Percentiles rank a stretch among this genome's conserved stretches.
phyloP scores from a whole-genome alignment of 1,140 invertebrate species.

The Drusus annulatus region DNA sequence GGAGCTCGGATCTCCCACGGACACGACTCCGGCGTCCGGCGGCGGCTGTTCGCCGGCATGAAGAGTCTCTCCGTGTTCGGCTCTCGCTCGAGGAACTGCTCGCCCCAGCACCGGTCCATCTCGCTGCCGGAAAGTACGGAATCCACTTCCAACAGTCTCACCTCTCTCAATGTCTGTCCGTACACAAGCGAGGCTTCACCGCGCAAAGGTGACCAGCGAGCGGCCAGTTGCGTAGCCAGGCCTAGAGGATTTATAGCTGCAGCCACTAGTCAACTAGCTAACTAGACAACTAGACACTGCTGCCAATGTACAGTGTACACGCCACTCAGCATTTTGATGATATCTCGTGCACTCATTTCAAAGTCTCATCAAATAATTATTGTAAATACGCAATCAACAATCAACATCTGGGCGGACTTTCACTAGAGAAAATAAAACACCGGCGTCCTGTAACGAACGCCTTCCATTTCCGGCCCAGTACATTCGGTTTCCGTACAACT shows the following conservation, averaged over 20 bases:
- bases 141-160: slow-evolving; percentile 54
- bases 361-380: background rate
- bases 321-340: slow-evolving; percentile 1
- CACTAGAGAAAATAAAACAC: too few relatives aligned
- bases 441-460: too few relatives aligned
- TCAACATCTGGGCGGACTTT: too few relatives aligned
- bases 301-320: background rate
- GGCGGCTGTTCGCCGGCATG: slow-evolving; percentile 81
- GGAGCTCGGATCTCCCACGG: slow-evolving; percentile 66
- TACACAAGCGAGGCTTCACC: slow-evolving; percentile 46
- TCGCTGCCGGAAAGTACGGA: slow-evolving; percentile 85
- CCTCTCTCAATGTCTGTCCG: slow-evolving; percentile 50
- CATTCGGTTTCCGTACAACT: too few relatives aligned
- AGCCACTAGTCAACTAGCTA: too few relatives aligned
- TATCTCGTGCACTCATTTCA: slow-evolving; percentile 15
- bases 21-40: slow-evolving; percentile 75
- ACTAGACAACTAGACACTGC: background rate
- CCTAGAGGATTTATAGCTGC: too few relatives aligned
- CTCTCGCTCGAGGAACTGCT: slow-evolving; percentile 75
- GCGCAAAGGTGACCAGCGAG: background rate
- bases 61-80: slow-evolving; percentile 83
- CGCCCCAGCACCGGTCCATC: slow-evolving; percentile 83
- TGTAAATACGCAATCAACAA: too few relatives aligned
- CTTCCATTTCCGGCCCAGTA: background rate
- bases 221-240: background rate